Conservation (phyloP, 2,888 invertebrate species). For the Diplazon laetatorius region DNA sequence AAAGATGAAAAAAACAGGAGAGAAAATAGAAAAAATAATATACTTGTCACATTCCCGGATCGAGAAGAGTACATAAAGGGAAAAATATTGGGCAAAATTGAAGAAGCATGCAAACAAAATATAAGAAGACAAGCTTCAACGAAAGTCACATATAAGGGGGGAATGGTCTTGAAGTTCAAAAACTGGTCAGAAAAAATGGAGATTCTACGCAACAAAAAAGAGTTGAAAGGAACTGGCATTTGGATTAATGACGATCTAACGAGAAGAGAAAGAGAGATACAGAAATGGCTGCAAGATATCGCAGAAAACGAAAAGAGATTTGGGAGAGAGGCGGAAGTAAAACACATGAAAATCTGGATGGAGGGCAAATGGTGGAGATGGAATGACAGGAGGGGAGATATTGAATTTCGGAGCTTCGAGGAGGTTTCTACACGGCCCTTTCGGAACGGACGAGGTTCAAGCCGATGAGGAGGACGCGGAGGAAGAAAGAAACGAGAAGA, state of each 20-base stretch:
- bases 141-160: not conserved
- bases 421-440: conserved; percentile 1
- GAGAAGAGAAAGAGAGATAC: conserved; percentile 18
- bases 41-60: conserved; percentile 20
- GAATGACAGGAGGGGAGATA: conserved; percentile 19
- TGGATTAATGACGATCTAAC: conserved; percentile 29
- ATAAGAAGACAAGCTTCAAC: conserved; percentile 10
- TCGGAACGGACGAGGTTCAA: not conserved
- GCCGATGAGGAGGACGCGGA: not conserved
- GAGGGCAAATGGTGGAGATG: conserved; percentile 29
- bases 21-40: conserved; percentile 20
- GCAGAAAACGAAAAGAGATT: conserved; percentile 26
- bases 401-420: conserved; percentile 19
- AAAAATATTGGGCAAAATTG: conserved; percentile 3
- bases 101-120: conserved; percentile 22
- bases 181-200: not conserved
- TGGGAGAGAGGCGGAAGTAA: conserved; percentile 28
- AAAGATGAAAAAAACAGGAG: conserved; percentile 17
- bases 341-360: conserved; percentile 30
- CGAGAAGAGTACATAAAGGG: not conserved
- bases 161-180: conserved; percentile 32
- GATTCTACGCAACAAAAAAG: not conserved
- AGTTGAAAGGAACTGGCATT: not conserved
- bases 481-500: conserved; percentile 1
- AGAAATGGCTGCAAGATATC: not conserved